phyloP scores from a whole-genome alignment of 2,888 invertebrate species.

The Parnassius apollo region DNA sequence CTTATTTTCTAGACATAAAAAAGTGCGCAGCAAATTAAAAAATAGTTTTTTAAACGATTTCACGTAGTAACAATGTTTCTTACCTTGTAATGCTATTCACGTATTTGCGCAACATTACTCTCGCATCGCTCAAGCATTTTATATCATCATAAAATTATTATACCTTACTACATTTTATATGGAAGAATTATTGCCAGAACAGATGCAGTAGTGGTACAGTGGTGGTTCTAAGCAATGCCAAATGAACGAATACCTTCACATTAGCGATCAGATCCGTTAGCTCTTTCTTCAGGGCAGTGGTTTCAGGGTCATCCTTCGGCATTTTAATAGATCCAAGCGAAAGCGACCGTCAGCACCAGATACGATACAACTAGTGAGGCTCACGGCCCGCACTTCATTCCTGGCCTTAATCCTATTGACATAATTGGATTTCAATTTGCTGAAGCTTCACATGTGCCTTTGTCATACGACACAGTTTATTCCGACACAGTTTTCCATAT shows the following conservation, averaged over 20 bases:
- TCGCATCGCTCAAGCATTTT: no score
- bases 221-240: neutral
- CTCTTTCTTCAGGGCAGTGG: constrained; percentile 88
- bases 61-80: neutral
- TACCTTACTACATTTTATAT: no score
- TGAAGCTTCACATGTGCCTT: constrained; percentile 66
- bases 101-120: no score
- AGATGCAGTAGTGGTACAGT: no score
- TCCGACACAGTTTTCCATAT: constrained; percentile 1
- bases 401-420: constrained; percentile 57
- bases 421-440: constrained; percentile 65
- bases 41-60: neutral
- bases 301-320: constrained; percentile 93
- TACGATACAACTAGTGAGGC: constrained; percentile 16
- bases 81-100: no score
- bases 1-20: no score
- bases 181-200: no score
- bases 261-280: constrained; percentile 89
- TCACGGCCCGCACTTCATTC: constrained; percentile 31
- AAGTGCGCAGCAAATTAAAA: no score
- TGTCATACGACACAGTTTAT: constrained; percentile 37
- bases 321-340: constrained; percentile 61
- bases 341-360: constrained; percentile 5
- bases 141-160: no score
- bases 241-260: constrained; percentile 83